These are phyloP conservation scores for Corella eumyota DNA, from an alignment of 23 tunicate genomes.

Conservation along the genomic window DNA sequence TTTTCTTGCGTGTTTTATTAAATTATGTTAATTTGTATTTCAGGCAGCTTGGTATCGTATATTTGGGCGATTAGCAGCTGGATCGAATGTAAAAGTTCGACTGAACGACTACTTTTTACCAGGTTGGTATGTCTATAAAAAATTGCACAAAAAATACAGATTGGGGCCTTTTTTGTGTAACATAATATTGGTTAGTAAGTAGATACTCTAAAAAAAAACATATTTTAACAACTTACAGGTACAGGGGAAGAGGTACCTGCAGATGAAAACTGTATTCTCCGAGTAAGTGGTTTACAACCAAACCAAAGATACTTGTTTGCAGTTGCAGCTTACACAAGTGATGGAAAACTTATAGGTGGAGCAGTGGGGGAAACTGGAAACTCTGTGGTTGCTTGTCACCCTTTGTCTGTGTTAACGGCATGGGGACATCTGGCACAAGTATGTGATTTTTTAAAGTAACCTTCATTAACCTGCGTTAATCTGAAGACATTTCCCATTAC, in stretches of 20 bases:
- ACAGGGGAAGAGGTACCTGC: slow-evolving; percentile 86
- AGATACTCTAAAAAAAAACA: background rate
- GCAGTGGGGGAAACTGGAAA: slow-evolving; percentile 69
- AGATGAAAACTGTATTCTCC: slow-evolving; percentile 46
- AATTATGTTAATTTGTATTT: too few relatives aligned
- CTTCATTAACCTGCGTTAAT: too few relatives aligned
- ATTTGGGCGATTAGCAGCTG: slow-evolving; percentile 67
- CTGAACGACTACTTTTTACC: slow-evolving; percentile 66
- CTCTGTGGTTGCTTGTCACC: slow-evolving; percentile 68
- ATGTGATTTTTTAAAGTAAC: background rate
- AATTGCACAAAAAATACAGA: background rate
- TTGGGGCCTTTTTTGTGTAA: background rate
- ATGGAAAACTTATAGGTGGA: slow-evolving; percentile 70
- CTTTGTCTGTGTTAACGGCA: slow-evolving; percentile 49
- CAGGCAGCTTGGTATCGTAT: slow-evolving; percentile 83
- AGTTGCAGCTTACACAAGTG: slow-evolving; percentile 78
- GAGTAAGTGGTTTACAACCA: slow-evolving; percentile 42
- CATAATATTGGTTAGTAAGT: background rate
- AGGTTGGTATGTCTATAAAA: slow-evolving; percentile 19
- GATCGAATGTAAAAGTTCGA: slow-evolving; percentile 82
- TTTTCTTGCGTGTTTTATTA: too few relatives aligned
- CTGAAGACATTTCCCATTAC: too few relatives aligned
- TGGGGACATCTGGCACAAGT: slow-evolving; percentile 81
- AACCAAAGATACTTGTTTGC: slow-evolving; percentile 84
- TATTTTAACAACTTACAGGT: slow-evolving; percentile 14